Evolutionary conservation across 2,113 vertebrate genomes (phyloP).

Genomic region (Ictalurus furcatus): DNA sequence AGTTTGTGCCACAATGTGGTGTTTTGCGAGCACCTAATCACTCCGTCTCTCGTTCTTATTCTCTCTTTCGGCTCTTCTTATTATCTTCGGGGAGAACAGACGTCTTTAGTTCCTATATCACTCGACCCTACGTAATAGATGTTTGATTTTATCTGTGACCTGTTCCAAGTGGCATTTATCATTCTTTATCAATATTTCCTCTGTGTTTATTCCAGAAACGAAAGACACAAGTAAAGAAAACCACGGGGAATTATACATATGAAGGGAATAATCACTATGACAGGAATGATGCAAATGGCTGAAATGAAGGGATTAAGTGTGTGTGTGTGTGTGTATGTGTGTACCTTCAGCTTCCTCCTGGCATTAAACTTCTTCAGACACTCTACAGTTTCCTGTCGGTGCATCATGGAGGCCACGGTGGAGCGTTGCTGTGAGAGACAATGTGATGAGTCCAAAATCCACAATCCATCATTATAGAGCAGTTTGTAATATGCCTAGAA

Average conservation of each 20-base stretch:
- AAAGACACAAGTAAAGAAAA: neutral
- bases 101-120: too few species aligned
- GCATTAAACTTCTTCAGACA: slow-evolving; percentile 99
- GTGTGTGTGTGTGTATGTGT: neutral
- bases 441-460: neutral
- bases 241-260: neutral
- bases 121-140: too few species aligned
- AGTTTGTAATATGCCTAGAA: neutral
- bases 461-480: neutral
- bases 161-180: too few species aligned
- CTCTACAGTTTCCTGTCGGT: slow-evolving; percentile 98
- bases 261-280: slow-evolving; percentile 15
- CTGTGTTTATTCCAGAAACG: neutral
- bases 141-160: too few species aligned
- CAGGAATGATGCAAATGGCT: neutral
- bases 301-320: neutral
- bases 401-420: slow-evolving; percentile 99
- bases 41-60: too few species aligned
- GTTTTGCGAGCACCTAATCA: too few species aligned
- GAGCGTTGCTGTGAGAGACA: slow-evolving; percentile 86
- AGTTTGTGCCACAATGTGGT: too few species aligned
- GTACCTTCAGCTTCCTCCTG: slow-evolving; percentile 94
- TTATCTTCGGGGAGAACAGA: too few species aligned
- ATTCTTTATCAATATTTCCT: too few species aligned
- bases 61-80: too few species aligned